A percentile compares a stretch with the other conserved stretches of the same genome.
These are phyloP conservation scores for Spea hammondii DNA, from an alignment of 2,797 vertebrate species.

Conservation along the genomic window DNA sequence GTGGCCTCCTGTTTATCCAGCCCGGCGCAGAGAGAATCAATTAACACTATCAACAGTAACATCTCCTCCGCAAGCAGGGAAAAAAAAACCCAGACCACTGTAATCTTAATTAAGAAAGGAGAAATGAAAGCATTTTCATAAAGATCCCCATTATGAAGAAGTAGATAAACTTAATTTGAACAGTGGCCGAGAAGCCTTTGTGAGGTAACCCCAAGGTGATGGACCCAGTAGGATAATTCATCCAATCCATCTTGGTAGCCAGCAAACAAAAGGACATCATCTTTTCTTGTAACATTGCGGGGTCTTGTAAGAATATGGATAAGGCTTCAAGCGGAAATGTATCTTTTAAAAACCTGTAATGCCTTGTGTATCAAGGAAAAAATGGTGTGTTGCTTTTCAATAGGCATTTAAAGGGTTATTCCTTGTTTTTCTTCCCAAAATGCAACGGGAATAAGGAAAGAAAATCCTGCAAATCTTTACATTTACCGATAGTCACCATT, in stretches of 20 bases:
- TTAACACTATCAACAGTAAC: constrained; percentile 41
- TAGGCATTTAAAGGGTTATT: too few species aligned
- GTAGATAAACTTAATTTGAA: constrained; percentile 42
- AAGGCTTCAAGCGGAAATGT: constrained; percentile 44
- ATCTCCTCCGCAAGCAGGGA: constrained; percentile 42
- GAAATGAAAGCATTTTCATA: constrained; percentile 47
- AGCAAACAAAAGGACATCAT: background rate
- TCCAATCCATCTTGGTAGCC: background rate
- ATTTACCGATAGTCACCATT: too few species aligned
- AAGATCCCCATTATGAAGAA: constrained; percentile 44
- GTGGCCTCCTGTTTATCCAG: constrained; percentile 14
- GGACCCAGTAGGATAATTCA: constrained; percentile 16
- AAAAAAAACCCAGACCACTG: constrained; percentile 28
- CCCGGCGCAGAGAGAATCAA: constrained; percentile 41
- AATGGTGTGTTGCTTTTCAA: too few species aligned
- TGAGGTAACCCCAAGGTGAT: constrained; percentile 35
- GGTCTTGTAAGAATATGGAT: constrained; percentile 5
- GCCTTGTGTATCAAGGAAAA: background rate
- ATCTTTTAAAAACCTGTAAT: background rate
- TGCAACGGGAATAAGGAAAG: too few species aligned
- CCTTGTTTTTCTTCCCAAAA: too few species aligned
- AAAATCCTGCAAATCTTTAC: too few species aligned
- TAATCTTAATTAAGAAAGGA: constrained; percentile 49
- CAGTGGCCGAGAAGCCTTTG: constrained; percentile 24
- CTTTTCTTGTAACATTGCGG: background rate